Conservation (phyloP, 2,113 vertebrate genomes). For the Himantopus leucocephalus region DNA sequence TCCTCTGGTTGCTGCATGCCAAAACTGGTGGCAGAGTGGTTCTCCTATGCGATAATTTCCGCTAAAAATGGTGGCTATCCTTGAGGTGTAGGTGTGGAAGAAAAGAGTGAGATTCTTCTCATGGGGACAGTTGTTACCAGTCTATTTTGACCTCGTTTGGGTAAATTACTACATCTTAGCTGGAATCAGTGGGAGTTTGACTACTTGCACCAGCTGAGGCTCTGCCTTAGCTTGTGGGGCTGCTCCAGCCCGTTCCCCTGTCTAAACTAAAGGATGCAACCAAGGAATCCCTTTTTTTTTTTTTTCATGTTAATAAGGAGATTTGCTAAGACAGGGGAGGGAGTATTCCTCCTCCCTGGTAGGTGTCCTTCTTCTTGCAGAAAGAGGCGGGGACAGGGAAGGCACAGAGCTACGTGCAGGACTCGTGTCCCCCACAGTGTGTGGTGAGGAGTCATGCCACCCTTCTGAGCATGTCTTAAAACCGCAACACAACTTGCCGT, state of each 20-base stretch:
- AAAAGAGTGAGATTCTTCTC: neutral
- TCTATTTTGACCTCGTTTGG: neutral
- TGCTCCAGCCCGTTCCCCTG: neutral
- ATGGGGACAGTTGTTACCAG: neutral
- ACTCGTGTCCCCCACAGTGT: accelerated
- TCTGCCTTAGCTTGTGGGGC: neutral
- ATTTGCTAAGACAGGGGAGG: neutral
- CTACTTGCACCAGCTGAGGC: neutral
- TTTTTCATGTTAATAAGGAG: neutral
- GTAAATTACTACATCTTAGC: neutral
- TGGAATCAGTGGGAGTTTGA: neutral
- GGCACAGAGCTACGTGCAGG: neutral
- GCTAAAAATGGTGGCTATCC: neutral
- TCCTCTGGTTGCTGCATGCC: neutral
- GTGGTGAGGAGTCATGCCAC: neutral
- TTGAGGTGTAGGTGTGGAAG: neutral
- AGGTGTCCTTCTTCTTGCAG: neutral
- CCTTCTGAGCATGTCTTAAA: neutral
- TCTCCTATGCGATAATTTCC: neutral
- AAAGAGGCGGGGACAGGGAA: neutral
- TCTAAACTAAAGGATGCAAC: neutral
- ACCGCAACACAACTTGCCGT: accelerated
- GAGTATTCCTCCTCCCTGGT: neutral
- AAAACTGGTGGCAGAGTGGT: neutral
- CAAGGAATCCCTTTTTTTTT: neutral